A percentile compares a stretch with the other conserved stretches of the same genome.
phyloP scores from a whole-genome alignment of 2,113 vertebrate genomes.

The Aldabrachelys gigantea region DNA sequence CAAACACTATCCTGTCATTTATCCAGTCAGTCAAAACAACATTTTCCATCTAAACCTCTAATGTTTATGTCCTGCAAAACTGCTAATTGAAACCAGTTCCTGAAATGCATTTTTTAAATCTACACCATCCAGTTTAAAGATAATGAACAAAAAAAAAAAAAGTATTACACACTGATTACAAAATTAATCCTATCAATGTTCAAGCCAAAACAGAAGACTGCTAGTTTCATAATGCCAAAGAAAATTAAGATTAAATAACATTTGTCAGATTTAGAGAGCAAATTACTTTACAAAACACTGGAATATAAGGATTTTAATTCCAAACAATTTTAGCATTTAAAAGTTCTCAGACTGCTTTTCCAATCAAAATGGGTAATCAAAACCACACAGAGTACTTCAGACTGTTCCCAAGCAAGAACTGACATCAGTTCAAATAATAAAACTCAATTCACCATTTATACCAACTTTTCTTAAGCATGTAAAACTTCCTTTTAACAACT shows the following conservation, averaged over 20 bases:
- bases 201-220: constrained; percentile 73
- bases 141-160: constrained; percentile 70
- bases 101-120: constrained; percentile 76
- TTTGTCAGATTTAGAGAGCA: constrained; percentile 54
- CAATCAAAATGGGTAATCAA: constrained; percentile 67
- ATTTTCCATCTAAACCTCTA: constrained; percentile 84
- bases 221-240: constrained; percentile 61
- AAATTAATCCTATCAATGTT: constrained; percentile 63
- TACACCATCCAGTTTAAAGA: constrained; percentile 76
- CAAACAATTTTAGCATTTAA: constrained; percentile 67
- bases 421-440: constrained; percentile 42
- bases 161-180: constrained; percentile 31
- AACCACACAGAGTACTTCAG: constrained; percentile 55
- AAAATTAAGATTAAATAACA: constrained; percentile 63
- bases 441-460: neutral
- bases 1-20: constrained; percentile 86
- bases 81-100: constrained; percentile 84
- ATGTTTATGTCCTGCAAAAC: constrained; percentile 86
- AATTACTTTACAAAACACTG: constrained; percentile 50
- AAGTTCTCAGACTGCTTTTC: constrained; percentile 71
- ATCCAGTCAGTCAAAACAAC: constrained; percentile 90
- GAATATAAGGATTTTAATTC: constrained; percentile 68
- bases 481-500: constrained; percentile 52
- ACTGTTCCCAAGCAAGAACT: constrained; percentile 61
- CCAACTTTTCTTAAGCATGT: constrained; percentile 20